Conservation (phyloP, 1,140 invertebrate genomes). For the Drosophila serrata region DNA sequence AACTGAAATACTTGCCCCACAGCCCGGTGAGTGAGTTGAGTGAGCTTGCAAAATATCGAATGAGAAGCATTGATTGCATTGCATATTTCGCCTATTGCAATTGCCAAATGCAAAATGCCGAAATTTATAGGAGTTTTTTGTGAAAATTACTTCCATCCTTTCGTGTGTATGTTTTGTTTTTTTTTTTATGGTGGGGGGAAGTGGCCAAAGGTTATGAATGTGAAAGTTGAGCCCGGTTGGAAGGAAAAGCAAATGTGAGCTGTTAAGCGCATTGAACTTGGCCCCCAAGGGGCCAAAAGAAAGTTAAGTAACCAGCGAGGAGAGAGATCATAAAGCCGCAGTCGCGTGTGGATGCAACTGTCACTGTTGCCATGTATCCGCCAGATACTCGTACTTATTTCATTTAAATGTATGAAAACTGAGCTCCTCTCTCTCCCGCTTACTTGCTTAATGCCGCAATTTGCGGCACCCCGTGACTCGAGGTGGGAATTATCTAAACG, state of each 20-base stretch:
- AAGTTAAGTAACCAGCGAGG: slow-evolving; percentile 71
- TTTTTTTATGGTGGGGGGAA: slow-evolving; percentile 39
- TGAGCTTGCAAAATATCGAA: slow-evolving; percentile 53
- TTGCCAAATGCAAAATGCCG: slow-evolving; percentile 44
- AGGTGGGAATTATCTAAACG: slow-evolving; percentile 69
- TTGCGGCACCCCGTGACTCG: slow-evolving; percentile 40
- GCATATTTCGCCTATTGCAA: slow-evolving; percentile 34
- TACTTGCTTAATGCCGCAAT: slow-evolving; percentile 38
- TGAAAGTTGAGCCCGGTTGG: slow-evolving; percentile 65
- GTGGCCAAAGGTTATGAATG: slow-evolving; percentile 76
- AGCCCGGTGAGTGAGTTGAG: slow-evolving; percentile 21
- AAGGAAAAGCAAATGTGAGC: slow-evolving; percentile 48
- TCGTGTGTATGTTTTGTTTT: neutral
- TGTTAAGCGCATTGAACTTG: slow-evolving; percentile 77
- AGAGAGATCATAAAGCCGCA: slow-evolving; percentile 47
- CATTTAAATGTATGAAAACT: slow-evolving; percentile 65
- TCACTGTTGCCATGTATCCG: slow-evolving; percentile 15
- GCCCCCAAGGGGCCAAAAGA: slow-evolving; percentile 61
- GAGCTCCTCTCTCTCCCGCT: slow-evolving; percentile 54
- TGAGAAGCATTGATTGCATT: slow-evolving; percentile 53
- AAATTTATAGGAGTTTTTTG: slow-evolving; percentile 10
- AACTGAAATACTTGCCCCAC: slow-evolving; percentile 50
- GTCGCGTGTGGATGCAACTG: slow-evolving; percentile 47
- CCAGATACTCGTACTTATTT: slow-evolving; percentile 40
- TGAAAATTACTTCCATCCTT: slow-evolving; percentile 7